phyloP scores from a whole-genome alignment of 92 coral and sea anemone species.

The Metridium senile region DNA sequence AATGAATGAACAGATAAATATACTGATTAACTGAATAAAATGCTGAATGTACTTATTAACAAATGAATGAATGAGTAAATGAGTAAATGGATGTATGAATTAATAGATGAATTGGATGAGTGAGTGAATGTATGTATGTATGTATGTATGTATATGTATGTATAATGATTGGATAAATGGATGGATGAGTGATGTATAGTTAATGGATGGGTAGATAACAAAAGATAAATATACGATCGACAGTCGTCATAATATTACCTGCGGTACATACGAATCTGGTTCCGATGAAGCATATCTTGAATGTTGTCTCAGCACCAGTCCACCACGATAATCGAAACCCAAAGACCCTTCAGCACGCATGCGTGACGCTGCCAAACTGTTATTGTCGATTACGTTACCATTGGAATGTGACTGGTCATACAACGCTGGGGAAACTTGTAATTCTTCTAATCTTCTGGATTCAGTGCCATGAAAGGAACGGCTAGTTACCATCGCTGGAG shows the following conservation, averaged over 20 bases:
- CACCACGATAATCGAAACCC: not conserved
- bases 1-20: not conserved
- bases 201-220: too few relatives aligned
- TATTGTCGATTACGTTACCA: slow-evolving; percentile 13
- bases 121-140: too few relatives aligned
- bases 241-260: not conserved
- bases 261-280: not conserved
- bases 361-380: slow-evolving; percentile 12
- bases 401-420: slow-evolving; percentile 10
- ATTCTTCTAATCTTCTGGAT: slow-evolving; percentile 14
- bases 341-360: slow-evolving; percentile 12
- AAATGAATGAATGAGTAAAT: not conserved
- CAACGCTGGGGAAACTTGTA: slow-evolving; percentile 33
- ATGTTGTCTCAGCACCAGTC: not conserved
- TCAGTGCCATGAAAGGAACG: not conserved
- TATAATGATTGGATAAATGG: too few relatives aligned
- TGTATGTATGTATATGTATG: too few relatives aligned
- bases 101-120: too few relatives aligned
- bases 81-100: not conserved
- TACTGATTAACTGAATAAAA: not conserved
- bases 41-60: not conserved
- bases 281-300: not conserved
- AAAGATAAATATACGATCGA: too few relatives aligned
- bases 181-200: too few relatives aligned
- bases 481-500: not conserved